phyloP scores from a whole-genome alignment of 53 echinoderm and acorn worm genomes.

The Temnopleurus reevesii region DNA sequence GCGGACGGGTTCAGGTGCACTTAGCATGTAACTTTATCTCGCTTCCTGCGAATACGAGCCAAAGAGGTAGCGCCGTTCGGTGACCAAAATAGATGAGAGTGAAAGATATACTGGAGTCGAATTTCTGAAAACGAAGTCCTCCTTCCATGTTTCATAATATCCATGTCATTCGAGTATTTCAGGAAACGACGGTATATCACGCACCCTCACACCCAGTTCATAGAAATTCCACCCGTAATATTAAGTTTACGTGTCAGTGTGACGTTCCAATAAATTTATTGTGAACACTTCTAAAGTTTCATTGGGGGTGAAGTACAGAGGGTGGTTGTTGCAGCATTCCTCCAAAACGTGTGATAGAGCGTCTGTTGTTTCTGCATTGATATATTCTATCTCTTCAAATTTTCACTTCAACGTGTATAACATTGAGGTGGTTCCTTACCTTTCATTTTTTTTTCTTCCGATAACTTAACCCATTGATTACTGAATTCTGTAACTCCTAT shows the following conservation, averaged over 20 bases:
- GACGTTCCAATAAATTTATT: no score
- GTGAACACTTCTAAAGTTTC: no score
- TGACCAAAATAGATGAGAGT: constrained; percentile 14
- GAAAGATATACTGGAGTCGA: background rate
- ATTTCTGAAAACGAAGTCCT: background rate
- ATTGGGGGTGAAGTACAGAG: no score
- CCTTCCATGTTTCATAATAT: constrained; percentile 4
- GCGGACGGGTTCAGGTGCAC: constrained; percentile 29
- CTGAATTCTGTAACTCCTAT: no score
- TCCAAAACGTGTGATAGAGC: no score
- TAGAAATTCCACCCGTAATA: background rate
- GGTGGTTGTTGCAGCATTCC: no score
- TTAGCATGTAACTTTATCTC: constrained; percentile 20
- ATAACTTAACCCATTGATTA: no score
- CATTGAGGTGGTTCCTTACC: no score
- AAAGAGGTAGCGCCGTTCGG: background rate
- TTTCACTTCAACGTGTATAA: no score
- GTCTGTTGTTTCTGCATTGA: no score
- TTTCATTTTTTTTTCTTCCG: no score
- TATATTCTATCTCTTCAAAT: no score
- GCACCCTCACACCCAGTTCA: background rate
- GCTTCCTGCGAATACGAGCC: constrained; percentile 16
- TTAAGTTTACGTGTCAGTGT: background rate
- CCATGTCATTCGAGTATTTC: background rate
- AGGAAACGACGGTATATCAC: background rate